Conservation (phyloP, 1,140 invertebrate species). For the Dendroctonus ponderosae region DNA sequence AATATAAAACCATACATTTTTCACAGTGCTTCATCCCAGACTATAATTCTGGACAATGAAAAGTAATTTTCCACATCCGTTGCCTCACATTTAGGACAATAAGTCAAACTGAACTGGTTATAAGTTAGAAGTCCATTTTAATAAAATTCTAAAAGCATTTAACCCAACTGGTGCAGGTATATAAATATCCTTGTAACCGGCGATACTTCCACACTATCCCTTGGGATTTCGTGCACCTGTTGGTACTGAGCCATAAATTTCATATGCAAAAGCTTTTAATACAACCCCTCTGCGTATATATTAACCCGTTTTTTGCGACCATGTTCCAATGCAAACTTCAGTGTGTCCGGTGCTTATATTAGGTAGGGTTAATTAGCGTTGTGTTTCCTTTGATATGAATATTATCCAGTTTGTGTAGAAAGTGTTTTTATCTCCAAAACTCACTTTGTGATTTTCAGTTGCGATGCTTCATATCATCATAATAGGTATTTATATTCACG, state of each 20-base stretch:
- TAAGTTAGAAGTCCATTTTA: constrained; percentile 12
- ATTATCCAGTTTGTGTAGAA: too few species aligned
- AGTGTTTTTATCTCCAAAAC: too few species aligned
- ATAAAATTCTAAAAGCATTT: constrained; percentile 15
- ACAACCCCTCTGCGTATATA: constrained; percentile 11
- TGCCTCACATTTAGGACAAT: constrained; percentile 11
- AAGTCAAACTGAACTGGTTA: constrained; percentile 7
- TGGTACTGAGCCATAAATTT: constrained; percentile 21
- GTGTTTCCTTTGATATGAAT: neutral
- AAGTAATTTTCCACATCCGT: constrained; percentile 4
- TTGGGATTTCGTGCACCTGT: constrained; percentile 26
- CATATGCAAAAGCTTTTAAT: constrained; percentile 26
- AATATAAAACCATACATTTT: too few species aligned
- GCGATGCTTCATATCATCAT: too few species aligned
- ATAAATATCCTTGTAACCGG: constrained; percentile 14
- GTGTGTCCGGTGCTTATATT: neutral
- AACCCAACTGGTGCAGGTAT: constrained; percentile 19
- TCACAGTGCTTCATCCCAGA: too few species aligned
- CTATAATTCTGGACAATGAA: neutral
- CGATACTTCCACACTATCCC: constrained; percentile 6
- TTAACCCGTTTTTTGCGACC: constrained; percentile 17
- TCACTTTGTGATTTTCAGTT: too few species aligned
- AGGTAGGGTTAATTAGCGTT: constrained; percentile 3
- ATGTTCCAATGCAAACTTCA: neutral
- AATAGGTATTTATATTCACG: too few species aligned